phyloP scores from a whole-genome alignment of 2,797 vertebrate genomes.

The Erethizon dorsatum region DNA sequence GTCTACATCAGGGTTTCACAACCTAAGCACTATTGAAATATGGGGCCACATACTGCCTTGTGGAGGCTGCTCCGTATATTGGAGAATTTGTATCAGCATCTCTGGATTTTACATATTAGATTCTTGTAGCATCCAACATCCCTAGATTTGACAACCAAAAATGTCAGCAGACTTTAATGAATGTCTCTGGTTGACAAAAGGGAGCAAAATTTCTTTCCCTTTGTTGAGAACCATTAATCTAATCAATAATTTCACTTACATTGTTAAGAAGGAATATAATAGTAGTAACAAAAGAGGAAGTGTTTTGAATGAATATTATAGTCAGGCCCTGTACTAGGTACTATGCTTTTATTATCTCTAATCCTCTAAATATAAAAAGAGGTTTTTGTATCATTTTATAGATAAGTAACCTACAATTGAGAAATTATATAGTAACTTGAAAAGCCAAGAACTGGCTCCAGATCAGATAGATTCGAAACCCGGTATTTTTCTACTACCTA shows the following conservation, averaged over 20 bases:
- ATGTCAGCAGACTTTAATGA: background rate
- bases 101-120: background rate
- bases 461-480: background rate
- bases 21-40: background rate
- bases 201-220: fast-evolving
- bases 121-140: background rate
- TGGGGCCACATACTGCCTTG: background rate
- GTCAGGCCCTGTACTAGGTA: background rate
- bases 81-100: background rate
- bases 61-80: background rate
- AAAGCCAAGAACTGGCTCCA: conserved; percentile 5
- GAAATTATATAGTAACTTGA: background rate
- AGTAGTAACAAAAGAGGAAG: background rate
- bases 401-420: background rate
- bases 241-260: background rate
- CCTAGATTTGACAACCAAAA: background rate
- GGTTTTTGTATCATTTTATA: background rate
- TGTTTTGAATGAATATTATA: background rate
- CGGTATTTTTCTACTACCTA: background rate
- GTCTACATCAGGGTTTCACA: background rate
- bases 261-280: background rate
- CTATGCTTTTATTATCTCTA: background rate
- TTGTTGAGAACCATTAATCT: background rate
- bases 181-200: background rate
- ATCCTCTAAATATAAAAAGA: background rate